phyloP scores from a whole-genome alignment of 2,888 invertebrate genomes.

The Diaprepes abbreviatus region DNA sequence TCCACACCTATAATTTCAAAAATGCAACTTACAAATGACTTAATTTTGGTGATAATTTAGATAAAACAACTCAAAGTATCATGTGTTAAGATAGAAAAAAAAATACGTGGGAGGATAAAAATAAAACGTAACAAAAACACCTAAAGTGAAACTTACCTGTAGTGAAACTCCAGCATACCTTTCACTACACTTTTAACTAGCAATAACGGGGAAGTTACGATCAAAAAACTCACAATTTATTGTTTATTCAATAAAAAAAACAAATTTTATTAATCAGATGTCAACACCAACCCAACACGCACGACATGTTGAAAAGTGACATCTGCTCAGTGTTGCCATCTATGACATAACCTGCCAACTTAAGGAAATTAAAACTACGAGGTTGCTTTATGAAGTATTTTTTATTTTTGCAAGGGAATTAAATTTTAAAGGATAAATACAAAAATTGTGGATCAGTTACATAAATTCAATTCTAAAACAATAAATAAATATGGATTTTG shows the following conservation, averaged over 20 bases:
- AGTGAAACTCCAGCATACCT: constrained; percentile 12
- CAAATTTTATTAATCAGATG: constrained; percentile 49
- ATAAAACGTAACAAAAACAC: constrained; percentile 33
- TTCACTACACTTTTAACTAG: constrained; percentile 7
- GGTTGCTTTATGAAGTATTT: background rate
- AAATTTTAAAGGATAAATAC: background rate
- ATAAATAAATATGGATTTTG: constrained; percentile 34
- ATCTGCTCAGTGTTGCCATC: constrained; percentile 29
- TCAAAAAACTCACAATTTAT: constrained; percentile 20
- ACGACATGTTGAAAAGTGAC: constrained; percentile 55
- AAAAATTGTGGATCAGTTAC: background rate
- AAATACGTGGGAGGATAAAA: constrained; percentile 34
- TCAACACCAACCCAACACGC: constrained; percentile 53
- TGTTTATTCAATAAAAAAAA: constrained; percentile 22
- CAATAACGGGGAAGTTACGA: background rate
- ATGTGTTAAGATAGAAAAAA: constrained; percentile 32
- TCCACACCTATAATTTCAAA: background rate
- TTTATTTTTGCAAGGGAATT: constrained; percentile 14
- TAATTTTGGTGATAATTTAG: constrained; percentile 5
- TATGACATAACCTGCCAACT: background rate
- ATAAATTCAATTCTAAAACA: constrained; percentile 27
- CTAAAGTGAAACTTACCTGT: constrained; percentile 24
- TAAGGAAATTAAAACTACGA: constrained; percentile 16
- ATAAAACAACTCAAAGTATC: constrained; percentile 37
- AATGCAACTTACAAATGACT: constrained; percentile 1